Evolutionary conservation across 1,140 invertebrate species (phyloP).

Genomic region (Saccostrea cuccullata): DNA sequence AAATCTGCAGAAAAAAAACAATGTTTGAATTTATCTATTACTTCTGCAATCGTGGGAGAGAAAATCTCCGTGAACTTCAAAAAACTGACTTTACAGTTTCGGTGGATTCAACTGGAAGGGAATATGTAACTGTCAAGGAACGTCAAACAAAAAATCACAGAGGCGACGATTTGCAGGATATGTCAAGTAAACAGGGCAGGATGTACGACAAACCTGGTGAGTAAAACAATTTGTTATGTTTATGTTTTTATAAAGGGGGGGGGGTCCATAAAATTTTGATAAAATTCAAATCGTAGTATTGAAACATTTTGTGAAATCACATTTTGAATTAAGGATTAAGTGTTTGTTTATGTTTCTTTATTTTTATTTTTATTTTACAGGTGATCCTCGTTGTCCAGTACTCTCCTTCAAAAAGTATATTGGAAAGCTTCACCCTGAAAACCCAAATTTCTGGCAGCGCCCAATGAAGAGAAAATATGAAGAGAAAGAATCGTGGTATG

Average conservation of each 20-base stretch:
- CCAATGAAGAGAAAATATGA: not conserved
- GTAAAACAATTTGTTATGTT: not conserved
- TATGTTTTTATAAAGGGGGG: no score
- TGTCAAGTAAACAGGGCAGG: constrained; percentile 10
- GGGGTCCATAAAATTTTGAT: no score
- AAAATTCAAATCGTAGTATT: no score
- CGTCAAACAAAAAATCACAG: not conserved
- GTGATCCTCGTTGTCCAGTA: constrained; percentile 29
- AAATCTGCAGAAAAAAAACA: not conserved
- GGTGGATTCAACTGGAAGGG: constrained; percentile 1
- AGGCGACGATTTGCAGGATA: not conserved
- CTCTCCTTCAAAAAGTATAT: constrained; percentile 35
- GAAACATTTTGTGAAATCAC: no score
- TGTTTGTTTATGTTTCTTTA: not conserved
- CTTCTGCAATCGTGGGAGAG: not conserved
- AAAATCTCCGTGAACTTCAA: no score
- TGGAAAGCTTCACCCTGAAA: constrained; percentile 22
- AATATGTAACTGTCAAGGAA: constrained; percentile 20
- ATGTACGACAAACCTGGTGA: constrained; percentile 26
- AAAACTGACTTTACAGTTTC: not conserved
- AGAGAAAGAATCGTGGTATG: constrained; percentile 1
- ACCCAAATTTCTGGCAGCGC: constrained; percentile 30
- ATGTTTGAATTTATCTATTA: not conserved
- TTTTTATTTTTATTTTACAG: constrained; percentile 11
- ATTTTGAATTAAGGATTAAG: no score